These are phyloP conservation scores for Upupa epops DNA, from an alignment of 2,113 vertebrate species.

Conservation along the genomic window DNA sequence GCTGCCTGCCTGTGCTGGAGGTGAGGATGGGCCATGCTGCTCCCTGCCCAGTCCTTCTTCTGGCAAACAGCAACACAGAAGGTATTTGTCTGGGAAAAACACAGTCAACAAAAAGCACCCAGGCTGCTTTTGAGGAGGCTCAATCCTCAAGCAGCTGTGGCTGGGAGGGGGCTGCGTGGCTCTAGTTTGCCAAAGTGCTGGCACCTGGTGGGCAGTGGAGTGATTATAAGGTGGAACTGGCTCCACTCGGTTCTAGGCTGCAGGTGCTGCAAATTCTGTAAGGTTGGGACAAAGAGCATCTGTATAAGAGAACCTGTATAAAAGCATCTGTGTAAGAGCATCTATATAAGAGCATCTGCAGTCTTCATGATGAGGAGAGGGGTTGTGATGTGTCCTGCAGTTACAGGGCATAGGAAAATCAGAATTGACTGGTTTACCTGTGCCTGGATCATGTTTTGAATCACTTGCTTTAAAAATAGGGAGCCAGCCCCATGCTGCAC, in stretches of 20 bases:
- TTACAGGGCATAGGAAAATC: background rate
- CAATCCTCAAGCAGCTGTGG: background rate
- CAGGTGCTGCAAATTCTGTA: background rate
- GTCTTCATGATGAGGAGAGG: rapidly evolving
- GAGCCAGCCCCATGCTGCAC: background rate
- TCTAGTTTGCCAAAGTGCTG: background rate
- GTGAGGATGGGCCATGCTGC: rapidly evolving
- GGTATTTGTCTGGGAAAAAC: background rate
- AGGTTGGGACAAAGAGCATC: rapidly evolving
- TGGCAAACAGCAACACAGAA: background rate
- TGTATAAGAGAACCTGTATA: background rate
- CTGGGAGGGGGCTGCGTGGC: background rate
- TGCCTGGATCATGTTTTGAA: background rate
- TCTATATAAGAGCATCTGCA: too few species aligned
- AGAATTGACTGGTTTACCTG: background rate
- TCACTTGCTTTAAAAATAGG: background rate
- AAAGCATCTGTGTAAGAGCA: too few species aligned
- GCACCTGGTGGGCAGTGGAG: rapidly evolving
- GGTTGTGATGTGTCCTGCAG: rapidly evolving
- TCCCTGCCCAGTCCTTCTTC: background rate
- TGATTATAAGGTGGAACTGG: rapidly evolving
- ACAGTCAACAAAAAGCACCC: background rate
- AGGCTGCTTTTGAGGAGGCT: background rate
- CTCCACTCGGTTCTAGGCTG: background rate
- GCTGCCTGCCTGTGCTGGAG: background rate